A percentile compares a stretch with the other conserved stretches of the same genome.
phyloP scores from a whole-genome alignment of 2,797 vertebrate species.

The Glossophaga mutica region DNA sequence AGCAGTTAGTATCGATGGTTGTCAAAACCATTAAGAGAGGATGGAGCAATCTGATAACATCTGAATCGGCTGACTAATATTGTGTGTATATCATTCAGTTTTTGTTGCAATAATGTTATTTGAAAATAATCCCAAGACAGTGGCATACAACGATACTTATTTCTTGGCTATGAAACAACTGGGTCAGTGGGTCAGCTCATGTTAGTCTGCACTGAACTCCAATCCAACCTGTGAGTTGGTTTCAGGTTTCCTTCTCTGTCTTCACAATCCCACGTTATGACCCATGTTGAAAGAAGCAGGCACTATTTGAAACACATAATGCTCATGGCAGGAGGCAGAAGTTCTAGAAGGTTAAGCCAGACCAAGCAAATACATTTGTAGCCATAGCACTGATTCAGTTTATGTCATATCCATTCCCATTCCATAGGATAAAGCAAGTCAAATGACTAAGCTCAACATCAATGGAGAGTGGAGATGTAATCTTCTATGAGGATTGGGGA shows the following conservation, averaged over 20 bases:
- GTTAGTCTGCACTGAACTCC: background rate
- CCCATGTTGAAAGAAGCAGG: background rate
- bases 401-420: background rate
- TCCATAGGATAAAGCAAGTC: background rate
- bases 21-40: background rate
- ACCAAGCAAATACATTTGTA: background rate
- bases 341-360: background rate
- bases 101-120: background rate
- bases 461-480: fast-evolving
- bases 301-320: background rate
- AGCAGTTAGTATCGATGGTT: background rate
- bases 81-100: background rate
- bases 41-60: background rate
- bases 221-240: background rate
- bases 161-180: background rate
- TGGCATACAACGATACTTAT: background rate
- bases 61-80: background rate
- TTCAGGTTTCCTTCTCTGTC: background rate
- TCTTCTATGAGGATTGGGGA: background rate
- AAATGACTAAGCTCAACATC: background rate
- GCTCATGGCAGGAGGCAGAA: background rate
- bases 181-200: background rate
- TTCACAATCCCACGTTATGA: background rate
- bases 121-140: background rate
- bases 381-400: background rate